Conservation (phyloP, 2,797 vertebrate species). For the Bradypodion pumilum region DNA sequence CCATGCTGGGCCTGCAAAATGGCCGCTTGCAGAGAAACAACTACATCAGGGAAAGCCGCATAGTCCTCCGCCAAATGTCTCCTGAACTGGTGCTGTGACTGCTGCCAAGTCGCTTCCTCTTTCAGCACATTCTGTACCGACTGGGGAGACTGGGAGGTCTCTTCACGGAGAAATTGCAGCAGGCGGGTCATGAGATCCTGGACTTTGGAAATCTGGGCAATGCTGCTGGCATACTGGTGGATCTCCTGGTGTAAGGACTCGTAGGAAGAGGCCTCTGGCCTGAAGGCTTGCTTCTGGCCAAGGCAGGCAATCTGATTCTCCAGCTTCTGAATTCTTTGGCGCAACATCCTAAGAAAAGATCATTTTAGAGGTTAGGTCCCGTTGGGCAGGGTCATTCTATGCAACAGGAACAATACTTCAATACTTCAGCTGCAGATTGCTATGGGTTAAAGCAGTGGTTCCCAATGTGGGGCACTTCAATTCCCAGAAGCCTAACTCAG, state of each 20-base stretch:
- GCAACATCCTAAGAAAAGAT: slow-evolving; percentile 80
- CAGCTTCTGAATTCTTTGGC: slow-evolving; percentile 86
- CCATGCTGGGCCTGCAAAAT: slow-evolving; percentile 91
- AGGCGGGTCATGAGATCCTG: slow-evolving; percentile 87
- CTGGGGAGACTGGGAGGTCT: slow-evolving; percentile 76
- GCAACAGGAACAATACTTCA: too few relatives aligned
- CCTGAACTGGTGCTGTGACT: slow-evolving; percentile 89
- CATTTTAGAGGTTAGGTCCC: not conserved
- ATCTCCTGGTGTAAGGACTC: slow-evolving; percentile 89
- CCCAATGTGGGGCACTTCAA: too few relatives aligned
- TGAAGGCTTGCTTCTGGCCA: slow-evolving; percentile 90
- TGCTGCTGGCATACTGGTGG: slow-evolving; percentile 88
- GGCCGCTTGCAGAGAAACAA: slow-evolving; percentile 83
- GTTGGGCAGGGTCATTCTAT: too few relatives aligned
- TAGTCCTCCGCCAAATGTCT: slow-evolving; percentile 87
- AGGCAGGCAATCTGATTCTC: slow-evolving; percentile 84
- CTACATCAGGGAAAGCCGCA: slow-evolving; percentile 84
- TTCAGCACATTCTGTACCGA: slow-evolving; percentile 82
- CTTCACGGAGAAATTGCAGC: slow-evolving; percentile 77
- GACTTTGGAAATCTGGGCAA: slow-evolving; percentile 81
- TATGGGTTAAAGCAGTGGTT: too few relatives aligned
- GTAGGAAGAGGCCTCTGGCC: slow-evolving; percentile 83
- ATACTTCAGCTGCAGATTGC: too few relatives aligned
- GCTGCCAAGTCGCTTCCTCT: slow-evolving; percentile 93
- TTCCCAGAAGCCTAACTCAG: too few relatives aligned